Conservation (phyloP, 2,113 vertebrate species). For the Osmerus eperlanus region DNA sequence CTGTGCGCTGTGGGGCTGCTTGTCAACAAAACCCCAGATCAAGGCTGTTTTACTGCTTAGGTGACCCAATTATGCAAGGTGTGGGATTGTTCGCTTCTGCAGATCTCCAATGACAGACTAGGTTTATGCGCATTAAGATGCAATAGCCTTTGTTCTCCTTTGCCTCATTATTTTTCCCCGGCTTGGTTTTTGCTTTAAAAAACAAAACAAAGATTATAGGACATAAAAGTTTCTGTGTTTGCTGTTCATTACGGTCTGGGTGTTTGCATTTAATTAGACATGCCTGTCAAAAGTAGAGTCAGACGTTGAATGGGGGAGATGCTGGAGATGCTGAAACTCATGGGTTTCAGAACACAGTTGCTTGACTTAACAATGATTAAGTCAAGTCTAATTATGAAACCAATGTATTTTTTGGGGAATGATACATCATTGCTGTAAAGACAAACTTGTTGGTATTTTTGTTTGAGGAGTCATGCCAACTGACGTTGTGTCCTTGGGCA, state of each 20-base stretch:
- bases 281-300: background rate
- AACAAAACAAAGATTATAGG: background rate
- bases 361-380: background rate
- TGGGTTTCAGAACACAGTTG: background rate
- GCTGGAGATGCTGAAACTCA: background rate
- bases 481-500: too few species aligned
- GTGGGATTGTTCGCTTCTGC: conserved; percentile 33
- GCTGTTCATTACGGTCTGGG: background rate
- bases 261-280: background rate
- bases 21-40: conserved; percentile 32
- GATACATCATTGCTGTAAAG: too few species aligned
- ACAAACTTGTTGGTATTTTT: too few species aligned
- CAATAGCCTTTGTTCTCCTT: conserved; percentile 11
- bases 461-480: too few species aligned
- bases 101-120: conserved; percentile 29
- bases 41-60: conserved; percentile 25
- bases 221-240: conserved; percentile 27
- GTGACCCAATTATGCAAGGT: conserved; percentile 53
- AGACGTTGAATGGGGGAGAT: background rate
- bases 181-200: background rate
- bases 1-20: conserved; percentile 32
- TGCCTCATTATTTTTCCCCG: conserved; percentile 38
- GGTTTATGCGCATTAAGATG: conserved; percentile 27
- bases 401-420: too few species aligned
- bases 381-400: too few species aligned